These are phyloP conservation scores for Notothenia coriiceps DNA, from an alignment of 2,113 vertebrate genomes.

Conservation along the genomic window DNA sequence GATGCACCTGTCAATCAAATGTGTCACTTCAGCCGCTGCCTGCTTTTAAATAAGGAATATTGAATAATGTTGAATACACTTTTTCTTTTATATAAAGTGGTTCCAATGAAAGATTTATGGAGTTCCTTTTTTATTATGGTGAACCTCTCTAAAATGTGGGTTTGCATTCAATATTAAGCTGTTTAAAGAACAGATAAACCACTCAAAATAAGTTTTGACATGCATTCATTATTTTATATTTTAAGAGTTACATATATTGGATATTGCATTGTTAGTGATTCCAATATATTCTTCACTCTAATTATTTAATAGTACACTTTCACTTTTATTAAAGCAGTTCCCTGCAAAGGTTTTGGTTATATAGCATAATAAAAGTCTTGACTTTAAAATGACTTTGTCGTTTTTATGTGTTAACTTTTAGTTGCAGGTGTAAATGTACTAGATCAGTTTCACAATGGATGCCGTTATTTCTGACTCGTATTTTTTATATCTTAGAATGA, in stretches of 20 bases:
- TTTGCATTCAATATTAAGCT: neutral
- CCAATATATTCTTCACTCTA: neutral
- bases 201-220: neutral
- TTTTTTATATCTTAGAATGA: neutral
- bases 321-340: neutral
- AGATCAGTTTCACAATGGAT: neutral
- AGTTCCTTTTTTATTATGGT: neutral
- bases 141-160: neutral
- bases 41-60: neutral
- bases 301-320: neutral
- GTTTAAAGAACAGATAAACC: neutral
- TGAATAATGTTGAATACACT: neutral
- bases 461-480: neutral
- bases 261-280: neutral
- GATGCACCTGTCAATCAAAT: slow-evolving; percentile 3
- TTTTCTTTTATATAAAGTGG: neutral
- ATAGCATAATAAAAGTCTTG: neutral
- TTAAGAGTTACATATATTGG: neutral
- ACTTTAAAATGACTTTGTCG: neutral
- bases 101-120: neutral
- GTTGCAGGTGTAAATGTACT: neutral
- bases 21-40: neutral
- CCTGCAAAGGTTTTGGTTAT: neutral
- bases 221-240: neutral
- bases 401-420: neutral